A percentile compares a stretch with the other conserved stretches of the same genome.
Evolutionary conservation across 2,113 vertebrate species (phyloP).

Genomic region (Neoarius graeffei): DNA sequence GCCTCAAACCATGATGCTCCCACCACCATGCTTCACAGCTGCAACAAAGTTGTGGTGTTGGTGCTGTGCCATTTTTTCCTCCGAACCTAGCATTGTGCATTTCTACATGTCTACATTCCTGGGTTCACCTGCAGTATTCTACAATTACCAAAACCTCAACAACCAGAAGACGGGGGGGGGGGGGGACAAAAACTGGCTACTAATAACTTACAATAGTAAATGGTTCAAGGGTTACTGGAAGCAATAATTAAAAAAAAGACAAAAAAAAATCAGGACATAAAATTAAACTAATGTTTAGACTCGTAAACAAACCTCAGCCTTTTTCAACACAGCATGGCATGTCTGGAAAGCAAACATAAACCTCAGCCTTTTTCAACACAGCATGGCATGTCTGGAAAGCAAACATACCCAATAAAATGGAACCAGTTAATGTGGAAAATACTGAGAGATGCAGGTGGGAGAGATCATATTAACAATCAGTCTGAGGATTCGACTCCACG

Average conservation of each 20-base stretch:
- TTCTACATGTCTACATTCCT: neutral
- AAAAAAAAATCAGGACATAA: neutral
- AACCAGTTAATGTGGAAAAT: slow-evolving; percentile 27
- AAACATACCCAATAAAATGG: slow-evolving; percentile 4
- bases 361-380: slow-evolving; percentile 16
- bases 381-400: slow-evolving; percentile 33
- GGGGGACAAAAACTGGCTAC: neutral
- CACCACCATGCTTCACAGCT: neutral
- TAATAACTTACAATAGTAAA: neutral
- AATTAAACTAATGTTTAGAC: slow-evolving; percentile 4
- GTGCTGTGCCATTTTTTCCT: neutral
- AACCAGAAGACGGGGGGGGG: neutral
- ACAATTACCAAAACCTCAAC: neutral
- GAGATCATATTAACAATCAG: neutral
- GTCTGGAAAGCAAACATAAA: slow-evolving; percentile 18
- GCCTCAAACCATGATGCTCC: neutral
- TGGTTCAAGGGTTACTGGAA: neutral
- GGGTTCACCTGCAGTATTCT: neutral
- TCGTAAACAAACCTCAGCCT: slow-evolving; percentile 12
- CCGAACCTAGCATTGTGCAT: neutral
- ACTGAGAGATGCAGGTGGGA: neutral
- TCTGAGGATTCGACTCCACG: neutral
- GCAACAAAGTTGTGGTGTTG: no score
- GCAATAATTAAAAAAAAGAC: no score
- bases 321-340: slow-evolving; percentile 27